Percentiles rank a stretch among this genome's conserved stretches.
Conservation (phyloP, 2,797 vertebrate species). For the Enteromius viviparus region DNA sequence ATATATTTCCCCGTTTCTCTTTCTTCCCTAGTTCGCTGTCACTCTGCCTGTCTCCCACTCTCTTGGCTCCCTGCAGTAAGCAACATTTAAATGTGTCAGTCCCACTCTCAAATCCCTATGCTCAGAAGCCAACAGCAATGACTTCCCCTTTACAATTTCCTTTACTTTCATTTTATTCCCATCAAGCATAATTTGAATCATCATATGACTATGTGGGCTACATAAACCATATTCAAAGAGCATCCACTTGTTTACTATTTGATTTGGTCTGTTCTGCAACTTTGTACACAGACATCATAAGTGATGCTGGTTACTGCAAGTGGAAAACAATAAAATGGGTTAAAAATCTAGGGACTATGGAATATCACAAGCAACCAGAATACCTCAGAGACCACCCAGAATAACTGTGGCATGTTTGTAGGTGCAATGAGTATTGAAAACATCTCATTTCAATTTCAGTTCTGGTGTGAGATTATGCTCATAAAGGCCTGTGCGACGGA, state of each 20-base stretch:
- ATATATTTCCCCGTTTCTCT: neutral
- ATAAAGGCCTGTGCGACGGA: neutral
- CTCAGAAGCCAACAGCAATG: constrained; percentile 51
- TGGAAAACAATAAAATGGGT: neutral
- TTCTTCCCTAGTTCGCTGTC: constrained; percentile 10
- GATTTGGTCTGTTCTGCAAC: neutral
- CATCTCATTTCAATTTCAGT: neutral
- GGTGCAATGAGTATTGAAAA: neutral
- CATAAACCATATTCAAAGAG: constrained; percentile 44
- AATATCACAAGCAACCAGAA: neutral
- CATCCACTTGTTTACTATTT: constrained; percentile 32
- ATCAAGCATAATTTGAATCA: constrained; percentile 23
- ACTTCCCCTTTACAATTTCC: constrained; percentile 28
- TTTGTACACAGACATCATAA: neutral
- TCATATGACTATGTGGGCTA: constrained; percentile 42
- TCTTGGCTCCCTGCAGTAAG: constrained; percentile 61
- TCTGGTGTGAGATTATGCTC: neutral
- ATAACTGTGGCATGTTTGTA: neutral
- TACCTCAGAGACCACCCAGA: neutral
- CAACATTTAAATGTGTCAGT: constrained; percentile 53
- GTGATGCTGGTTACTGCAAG: neutral
- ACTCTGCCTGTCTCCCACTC: constrained; percentile 35
- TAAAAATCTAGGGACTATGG: neutral
- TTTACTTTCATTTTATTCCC: constrained; percentile 1
- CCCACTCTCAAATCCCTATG: constrained; percentile 65